These are phyloP conservation scores for Ruditapes philippinarum DNA, from an alignment of 1,140 invertebrate genomes.

Conservation along the genomic window DNA sequence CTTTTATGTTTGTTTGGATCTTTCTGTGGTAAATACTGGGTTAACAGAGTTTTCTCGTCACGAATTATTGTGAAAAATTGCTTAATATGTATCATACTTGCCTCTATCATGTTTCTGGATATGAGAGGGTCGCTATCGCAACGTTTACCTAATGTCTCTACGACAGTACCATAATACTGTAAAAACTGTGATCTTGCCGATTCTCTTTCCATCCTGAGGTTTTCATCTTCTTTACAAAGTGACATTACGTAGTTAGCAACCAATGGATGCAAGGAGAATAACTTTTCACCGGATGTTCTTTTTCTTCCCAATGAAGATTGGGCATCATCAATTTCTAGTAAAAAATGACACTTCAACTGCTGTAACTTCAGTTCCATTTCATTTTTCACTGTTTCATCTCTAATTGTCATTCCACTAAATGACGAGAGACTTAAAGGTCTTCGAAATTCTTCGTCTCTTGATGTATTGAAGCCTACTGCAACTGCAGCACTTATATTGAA, in stretches of 20 bases:
- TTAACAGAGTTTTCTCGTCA: neutral
- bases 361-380: neutral
- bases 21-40: constrained; percentile 1
- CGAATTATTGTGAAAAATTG: constrained; percentile 12
- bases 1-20: neutral
- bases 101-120: neutral
- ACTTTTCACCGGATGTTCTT: neutral
- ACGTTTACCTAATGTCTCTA: constrained; percentile 10
- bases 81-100: constrained; percentile 16
- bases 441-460: neutral
- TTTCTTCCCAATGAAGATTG: neutral
- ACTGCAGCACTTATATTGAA: constrained; percentile 25
- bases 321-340: constrained; percentile 18
- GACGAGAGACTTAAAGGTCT: neutral
- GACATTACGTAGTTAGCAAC: neutral
- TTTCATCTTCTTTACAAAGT: neutral
- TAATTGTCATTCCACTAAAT: neutral
- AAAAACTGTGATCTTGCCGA: constrained; percentile 7
- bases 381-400: neutral
- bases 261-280: constrained; percentile 33
- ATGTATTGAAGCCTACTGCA: neutral
- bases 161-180: neutral
- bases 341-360: neutral
- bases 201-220: neutral
- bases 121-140: neutral